Conservation (phyloP, 2,113 vertebrate species). For the Mobula hypostoma region DNA sequence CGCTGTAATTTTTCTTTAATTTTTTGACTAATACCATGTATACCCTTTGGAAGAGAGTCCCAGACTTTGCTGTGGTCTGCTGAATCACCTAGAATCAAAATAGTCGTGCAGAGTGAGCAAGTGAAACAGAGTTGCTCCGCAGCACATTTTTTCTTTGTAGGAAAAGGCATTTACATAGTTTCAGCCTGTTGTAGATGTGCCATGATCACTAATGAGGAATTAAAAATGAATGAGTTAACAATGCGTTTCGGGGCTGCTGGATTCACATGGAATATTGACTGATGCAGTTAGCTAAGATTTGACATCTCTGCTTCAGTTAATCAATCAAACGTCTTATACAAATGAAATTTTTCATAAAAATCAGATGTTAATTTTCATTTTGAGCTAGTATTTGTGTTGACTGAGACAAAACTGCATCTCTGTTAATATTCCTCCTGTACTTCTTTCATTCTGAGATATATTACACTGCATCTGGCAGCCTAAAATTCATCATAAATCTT, state of each 20-base stretch:
- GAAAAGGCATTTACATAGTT: not conserved
- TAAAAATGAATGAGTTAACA: not conserved
- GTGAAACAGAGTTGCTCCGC: not conserved
- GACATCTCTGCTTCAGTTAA: not conserved
- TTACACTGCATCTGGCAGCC: not conserved
- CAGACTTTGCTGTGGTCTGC: not conserved
- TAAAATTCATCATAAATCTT: not conserved
- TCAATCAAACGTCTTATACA: not conserved
- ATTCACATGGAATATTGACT: not conserved
- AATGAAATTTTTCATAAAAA: not conserved
- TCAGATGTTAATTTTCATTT: not conserved
- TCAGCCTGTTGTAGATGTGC: not conserved
- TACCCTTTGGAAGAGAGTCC: too few relatives aligned
- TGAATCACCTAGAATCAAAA: not conserved
- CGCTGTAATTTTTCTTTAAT: too few relatives aligned
- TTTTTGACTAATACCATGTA: not conserved
- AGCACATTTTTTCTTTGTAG: not conserved
- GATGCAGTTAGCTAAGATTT: not conserved
- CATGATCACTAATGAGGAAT: not conserved
- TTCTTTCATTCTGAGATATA: not conserved
- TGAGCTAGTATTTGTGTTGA: not conserved
- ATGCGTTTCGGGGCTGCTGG: not conserved
- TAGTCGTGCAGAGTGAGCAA: not conserved
- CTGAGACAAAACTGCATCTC: not conserved
- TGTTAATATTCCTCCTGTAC: not conserved